These are phyloP conservation scores for Polyergus mexicanus DNA, from an alignment of 1,140 invertebrate genomes.

Conservation along the genomic window DNA sequence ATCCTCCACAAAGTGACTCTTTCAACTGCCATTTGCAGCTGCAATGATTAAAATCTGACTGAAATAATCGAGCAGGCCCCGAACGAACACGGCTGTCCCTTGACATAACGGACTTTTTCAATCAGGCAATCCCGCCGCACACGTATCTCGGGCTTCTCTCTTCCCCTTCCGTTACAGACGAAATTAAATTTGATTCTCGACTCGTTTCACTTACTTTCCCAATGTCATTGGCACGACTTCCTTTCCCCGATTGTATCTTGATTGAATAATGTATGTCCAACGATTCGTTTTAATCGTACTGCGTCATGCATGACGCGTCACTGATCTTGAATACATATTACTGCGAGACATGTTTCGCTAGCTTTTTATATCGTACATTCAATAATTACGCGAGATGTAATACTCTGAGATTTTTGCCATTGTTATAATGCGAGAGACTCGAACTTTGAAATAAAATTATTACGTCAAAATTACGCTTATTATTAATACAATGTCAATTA, in stretches of 20 bases:
- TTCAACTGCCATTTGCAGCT: slow-evolving; percentile 28
- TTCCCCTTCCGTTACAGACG: not conserved
- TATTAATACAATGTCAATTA: slow-evolving; percentile 16
- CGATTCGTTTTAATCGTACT: not conserved
- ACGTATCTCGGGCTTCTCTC: slow-evolving; percentile 26
- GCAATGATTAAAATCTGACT: slow-evolving; percentile 41
- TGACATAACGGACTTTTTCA: slow-evolving; percentile 40
- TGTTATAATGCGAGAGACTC: not conserved
- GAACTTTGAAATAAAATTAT: slow-evolving; percentile 28
- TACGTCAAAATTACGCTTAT: slow-evolving; percentile 11
- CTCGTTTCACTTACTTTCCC: slow-evolving; percentile 24
- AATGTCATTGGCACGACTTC: slow-evolving; percentile 4
- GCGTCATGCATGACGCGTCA: not conserved
- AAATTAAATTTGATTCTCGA: slow-evolving; percentile 54
- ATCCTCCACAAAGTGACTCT: slow-evolving; percentile 16
- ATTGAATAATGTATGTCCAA: slow-evolving; percentile 50
- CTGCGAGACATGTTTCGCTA: not conserved
- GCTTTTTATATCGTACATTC: slow-evolving; percentile 10
- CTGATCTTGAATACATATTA: slow-evolving; percentile 14
- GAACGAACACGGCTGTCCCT: slow-evolving; percentile 10
- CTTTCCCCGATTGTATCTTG: not conserved
- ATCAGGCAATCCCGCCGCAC: not conserved
- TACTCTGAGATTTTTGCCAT: not conserved
- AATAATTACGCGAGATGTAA: slow-evolving; percentile 7
- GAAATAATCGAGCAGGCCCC: slow-evolving; percentile 21